Evolutionary conservation across 2,797 vertebrate genomes (phyloP).

Genomic region (Enteromius treurensis): DNA sequence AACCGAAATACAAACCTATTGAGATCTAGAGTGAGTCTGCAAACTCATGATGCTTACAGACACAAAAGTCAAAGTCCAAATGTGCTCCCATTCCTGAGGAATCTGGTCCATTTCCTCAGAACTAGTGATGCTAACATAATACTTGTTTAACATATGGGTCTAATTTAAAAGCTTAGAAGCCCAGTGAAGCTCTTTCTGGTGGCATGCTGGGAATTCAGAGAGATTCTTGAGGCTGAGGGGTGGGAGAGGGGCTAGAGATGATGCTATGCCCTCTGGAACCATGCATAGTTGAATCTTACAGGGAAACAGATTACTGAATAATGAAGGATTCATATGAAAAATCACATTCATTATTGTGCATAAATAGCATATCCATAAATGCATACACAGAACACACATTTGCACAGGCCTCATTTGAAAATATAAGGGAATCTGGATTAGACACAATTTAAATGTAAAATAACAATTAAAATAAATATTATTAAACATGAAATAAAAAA

Average conservation of each 20-base stretch:
- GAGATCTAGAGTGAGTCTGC: slow-evolving; percentile 71
- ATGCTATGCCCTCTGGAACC: neutral
- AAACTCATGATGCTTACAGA: slow-evolving; percentile 11
- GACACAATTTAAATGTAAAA: neutral
- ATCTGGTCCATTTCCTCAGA: slow-evolving; percentile 25
- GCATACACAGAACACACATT: neutral
- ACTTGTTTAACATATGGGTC: slow-evolving; percentile 11
- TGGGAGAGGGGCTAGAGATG: slow-evolving; percentile 13
- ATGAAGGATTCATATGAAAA: neutral
- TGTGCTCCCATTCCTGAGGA: slow-evolving; percentile 4
- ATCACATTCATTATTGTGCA: neutral
- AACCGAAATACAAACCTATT: slow-evolving; percentile 79
- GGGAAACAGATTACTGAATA: neutral
- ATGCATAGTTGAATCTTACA: neutral
- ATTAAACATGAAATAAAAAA: neutral
- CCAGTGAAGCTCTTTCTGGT: slow-evolving; percentile 6
- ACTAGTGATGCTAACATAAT: slow-evolving; percentile 3
- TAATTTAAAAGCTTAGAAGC: slow-evolving; percentile 28
- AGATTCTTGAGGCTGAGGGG: neutral
- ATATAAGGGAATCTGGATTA: neutral
- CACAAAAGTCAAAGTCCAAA: slow-evolving; percentile 12
- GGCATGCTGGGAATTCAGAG: slow-evolving; percentile 37
- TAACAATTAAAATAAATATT: neutral
- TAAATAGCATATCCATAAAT: neutral
- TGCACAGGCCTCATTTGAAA: neutral